phyloP scores from a whole-genome alignment of 2,113 vertebrate species.

The Oreochromis aureus region DNA sequence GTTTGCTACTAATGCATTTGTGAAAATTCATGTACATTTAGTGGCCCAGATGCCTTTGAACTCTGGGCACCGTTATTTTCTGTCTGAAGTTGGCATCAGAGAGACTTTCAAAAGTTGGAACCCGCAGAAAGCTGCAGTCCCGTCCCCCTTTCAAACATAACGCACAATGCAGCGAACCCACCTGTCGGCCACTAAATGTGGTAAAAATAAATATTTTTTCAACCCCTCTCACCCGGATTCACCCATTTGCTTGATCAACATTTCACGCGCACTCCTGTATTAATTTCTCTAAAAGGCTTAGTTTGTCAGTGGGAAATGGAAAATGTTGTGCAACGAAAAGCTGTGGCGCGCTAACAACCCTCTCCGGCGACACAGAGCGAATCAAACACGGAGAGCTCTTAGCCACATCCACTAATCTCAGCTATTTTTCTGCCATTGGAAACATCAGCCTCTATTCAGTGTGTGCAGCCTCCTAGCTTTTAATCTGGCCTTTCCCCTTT shows the following conservation, averaged over 20 bases:
- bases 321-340: slow-evolving; percentile 2
- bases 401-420: slow-evolving; percentile 22
- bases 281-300: not conserved
- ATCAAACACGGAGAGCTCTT: slow-evolving; percentile 9
- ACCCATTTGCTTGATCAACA: slow-evolving; percentile 13
- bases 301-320: slow-evolving; percentile 20
- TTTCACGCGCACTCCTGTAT: not conserved
- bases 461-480: slow-evolving; percentile 16
- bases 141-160: not conserved
- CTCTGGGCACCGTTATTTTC: not conserved
- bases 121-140: not conserved
- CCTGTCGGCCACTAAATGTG: not conserved
- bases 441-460: slow-evolving; percentile 26
- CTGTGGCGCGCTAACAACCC: not conserved
- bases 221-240: slow-evolving; percentile 1
- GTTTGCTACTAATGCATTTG: not conserved
- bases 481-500: slow-evolving; percentile 14
- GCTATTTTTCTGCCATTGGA: slow-evolving; percentile 25
- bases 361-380: slow-evolving; percentile 2
- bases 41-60: not conserved
- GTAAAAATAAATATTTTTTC: not conserved
- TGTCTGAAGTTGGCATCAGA: not conserved
- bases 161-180: not conserved
- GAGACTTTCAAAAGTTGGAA: not conserved
- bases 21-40: not conserved